These are phyloP conservation scores for Drosophila pectinifera DNA, from an alignment of 1,140 invertebrate species.

Conservation along the genomic window DNA sequence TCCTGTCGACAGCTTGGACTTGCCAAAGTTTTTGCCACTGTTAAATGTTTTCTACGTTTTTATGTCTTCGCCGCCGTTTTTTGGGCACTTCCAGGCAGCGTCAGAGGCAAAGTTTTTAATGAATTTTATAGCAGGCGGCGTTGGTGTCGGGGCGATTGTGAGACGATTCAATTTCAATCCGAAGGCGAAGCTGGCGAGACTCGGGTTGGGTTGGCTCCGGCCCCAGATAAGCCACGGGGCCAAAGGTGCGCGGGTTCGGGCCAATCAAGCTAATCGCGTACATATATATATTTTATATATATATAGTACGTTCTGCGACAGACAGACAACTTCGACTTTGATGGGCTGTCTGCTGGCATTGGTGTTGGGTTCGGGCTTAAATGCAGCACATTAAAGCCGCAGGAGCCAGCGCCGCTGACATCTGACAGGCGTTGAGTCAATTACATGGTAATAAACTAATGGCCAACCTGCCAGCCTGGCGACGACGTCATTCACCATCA, in stretches of 20 bases:
- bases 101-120: constrained; percentile 72
- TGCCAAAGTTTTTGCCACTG: constrained; percentile 72
- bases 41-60: constrained; percentile 73
- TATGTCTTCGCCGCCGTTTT: constrained; percentile 52
- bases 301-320: constrained; percentile 15
- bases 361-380: constrained; percentile 64
- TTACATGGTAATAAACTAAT: constrained; percentile 83
- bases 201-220: neutral
- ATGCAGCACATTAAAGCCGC: constrained; percentile 79
- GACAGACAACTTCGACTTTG: constrained; percentile 72
- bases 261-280: constrained; percentile 73
- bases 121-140: constrained; percentile 76
- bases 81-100: constrained; percentile 41
- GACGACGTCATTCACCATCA: constrained; percentile 44
- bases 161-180: constrained; percentile 51
- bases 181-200: constrained; percentile 54
- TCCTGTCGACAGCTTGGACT: constrained; percentile 81
- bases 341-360: constrained; percentile 60
- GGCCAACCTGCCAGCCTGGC: constrained; percentile 55
- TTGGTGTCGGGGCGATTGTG: constrained; percentile 32
- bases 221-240: constrained; percentile 52
- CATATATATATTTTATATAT: neutral
- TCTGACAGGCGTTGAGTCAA: constrained; percentile 80
- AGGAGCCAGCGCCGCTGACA: constrained; percentile 53
- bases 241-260: constrained; percentile 61